phyloP scores from a whole-genome alignment of 2,888 invertebrate species.

The Hybos culiciformis region DNA sequence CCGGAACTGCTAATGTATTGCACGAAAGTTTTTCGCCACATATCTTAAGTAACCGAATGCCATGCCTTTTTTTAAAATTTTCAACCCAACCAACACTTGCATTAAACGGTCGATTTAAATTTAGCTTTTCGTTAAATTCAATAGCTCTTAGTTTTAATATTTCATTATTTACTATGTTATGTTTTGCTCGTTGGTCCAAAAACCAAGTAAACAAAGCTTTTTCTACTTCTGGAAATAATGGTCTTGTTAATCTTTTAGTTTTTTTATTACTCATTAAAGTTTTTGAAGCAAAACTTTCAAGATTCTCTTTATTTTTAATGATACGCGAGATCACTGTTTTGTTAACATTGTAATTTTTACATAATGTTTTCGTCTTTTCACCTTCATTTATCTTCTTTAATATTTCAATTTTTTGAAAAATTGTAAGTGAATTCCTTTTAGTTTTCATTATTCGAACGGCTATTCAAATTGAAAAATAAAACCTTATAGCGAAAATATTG shows the following conservation, averaged over 20 bases:
- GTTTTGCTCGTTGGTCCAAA: background rate
- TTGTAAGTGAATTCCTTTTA: background rate
- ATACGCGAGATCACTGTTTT: background rate
- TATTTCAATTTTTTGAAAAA: background rate
- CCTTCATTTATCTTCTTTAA: background rate
- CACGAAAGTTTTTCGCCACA: too few relatives aligned
- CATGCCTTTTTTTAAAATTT: too few relatives aligned
- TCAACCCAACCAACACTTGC: too few relatives aligned
- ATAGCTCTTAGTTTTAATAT: too few relatives aligned
- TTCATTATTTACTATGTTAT: too few relatives aligned
- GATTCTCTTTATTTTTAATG: conserved; percentile 2
- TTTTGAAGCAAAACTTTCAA: conserved; percentile 1
- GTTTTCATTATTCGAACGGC: background rate
- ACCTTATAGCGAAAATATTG: background rate
- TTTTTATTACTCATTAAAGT: conserved; percentile 1
- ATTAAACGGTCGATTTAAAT: too few relatives aligned
- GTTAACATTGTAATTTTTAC: background rate
- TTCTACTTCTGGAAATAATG: background rate
- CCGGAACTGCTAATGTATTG: too few relatives aligned
- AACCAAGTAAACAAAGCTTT: background rate
- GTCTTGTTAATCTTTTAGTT: background rate
- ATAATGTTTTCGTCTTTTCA: background rate
- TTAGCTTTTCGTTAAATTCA: too few relatives aligned
- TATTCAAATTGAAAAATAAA: background rate
- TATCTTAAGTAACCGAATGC: too few relatives aligned